These are phyloP conservation scores for Poecilia latipinna DNA, from an alignment of 2,113 vertebrate genomes.

Conservation along the genomic window DNA sequence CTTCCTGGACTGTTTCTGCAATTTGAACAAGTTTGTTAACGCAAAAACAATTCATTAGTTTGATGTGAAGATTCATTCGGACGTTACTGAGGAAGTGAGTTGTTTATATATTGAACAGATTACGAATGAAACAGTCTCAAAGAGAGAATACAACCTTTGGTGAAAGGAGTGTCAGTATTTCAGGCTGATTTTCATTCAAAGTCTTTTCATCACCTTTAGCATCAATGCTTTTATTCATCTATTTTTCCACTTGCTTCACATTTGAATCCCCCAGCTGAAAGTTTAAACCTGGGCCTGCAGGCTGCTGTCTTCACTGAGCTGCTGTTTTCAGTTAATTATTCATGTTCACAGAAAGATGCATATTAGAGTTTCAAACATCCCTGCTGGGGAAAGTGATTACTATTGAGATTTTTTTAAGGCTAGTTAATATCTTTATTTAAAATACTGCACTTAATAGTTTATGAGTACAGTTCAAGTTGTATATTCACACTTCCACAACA, in stretches of 20 bases:
- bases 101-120: too few species aligned
- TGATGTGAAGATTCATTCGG: too few species aligned
- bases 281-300: slow-evolving; percentile 10
- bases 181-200: background rate
- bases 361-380: background rate
- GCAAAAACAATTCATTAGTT: too few species aligned
- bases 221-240: slow-evolving; percentile 81
- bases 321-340: slow-evolving; percentile 23
- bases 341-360: background rate
- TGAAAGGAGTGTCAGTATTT: background rate
- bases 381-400: background rate
- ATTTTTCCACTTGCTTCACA: slow-evolving; percentile 40
- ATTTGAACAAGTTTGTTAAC: too few species aligned
- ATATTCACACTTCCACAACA: too few species aligned
- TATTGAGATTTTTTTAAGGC: background rate
- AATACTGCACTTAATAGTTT: background rate
- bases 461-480: background rate
- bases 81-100: too few species aligned
- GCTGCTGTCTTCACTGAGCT: slow-evolving; percentile 10
- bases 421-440: background rate
- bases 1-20: background rate
- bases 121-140: too few species aligned
- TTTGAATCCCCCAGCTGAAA: slow-evolving; percentile 56
- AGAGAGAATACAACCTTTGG: too few species aligned
- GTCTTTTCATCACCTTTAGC: slow-evolving; percentile 70